Evolutionary conservation across 1,140 invertebrate species (phyloP), one percentile per base, ranked within the genome.

Genomic region (Drosophila sproati): DNA sequence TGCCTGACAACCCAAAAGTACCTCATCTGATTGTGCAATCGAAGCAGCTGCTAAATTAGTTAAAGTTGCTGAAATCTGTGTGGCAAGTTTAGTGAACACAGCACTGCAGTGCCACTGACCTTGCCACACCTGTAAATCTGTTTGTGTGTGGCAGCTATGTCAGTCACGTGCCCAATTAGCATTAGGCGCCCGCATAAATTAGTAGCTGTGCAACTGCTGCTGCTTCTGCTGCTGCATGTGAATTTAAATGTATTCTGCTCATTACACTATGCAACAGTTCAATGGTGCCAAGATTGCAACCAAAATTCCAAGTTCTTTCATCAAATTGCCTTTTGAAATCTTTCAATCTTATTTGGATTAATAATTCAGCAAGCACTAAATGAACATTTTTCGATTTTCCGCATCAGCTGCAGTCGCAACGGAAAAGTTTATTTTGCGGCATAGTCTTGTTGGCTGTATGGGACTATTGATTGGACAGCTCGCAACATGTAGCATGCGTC

Each of bases 121-220:
- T 67, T 51, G 57, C 1, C 45, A 20, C 43, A 48, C 1, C 6
- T 20, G 31, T 29, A 35, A 2, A 39, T 39, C 37, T 59, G 47
- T 37, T 48, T 20, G 10, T 31, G 5, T 43, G 41, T 37, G 35
- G 37, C 57, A 37, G 20, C 4, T n/a, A 35, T 28, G 35, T 51
- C 75, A 67, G 74, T 70, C 79, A 87, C 76, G 82, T 79, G 81
- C 68, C 54, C 73, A 79, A 86, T 87, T 82, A 82, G 80, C 75
- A 55, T 28, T n/a, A 52, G 32, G 48, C 73, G 72, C 61, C 12
- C 6, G 48, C 43, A 57, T 52, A 62, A 76, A 72, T 73, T 64
- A 59, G 47, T 77, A 81, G 78, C 73, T 5, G 4, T 35, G 6
- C 51, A 35, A 32, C 5, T 31, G 29, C 3, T 39, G 37, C 7